Percentiles rank a stretch among this genome's conserved stretches.
Evolutionary conservation across 2,113 vertebrate species (phyloP).

Genomic region (Pheucticus melanocephalus): DNA sequence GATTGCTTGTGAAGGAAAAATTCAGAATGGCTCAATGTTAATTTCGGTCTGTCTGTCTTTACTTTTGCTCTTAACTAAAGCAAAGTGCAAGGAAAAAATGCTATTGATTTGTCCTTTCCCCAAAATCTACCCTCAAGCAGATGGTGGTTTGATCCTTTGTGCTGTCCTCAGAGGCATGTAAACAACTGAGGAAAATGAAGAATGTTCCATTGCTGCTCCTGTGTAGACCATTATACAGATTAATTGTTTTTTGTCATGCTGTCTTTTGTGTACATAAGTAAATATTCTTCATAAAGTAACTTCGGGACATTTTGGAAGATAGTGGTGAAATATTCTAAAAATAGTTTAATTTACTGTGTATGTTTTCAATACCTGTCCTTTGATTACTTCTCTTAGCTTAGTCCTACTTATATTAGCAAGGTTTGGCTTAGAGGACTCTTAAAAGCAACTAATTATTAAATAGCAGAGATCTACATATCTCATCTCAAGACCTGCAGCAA

Average conservation of each 20-base stretch:
- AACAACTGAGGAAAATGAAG: background rate
- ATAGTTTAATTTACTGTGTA: fast-evolving
- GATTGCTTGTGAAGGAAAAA: background rate
- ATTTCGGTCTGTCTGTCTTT: background rate
- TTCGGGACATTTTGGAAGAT: background rate
- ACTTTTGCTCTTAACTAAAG: background rate
- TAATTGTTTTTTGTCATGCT: background rate
- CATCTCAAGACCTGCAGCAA: background rate
- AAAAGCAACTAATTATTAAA: background rate
- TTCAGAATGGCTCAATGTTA: background rate
- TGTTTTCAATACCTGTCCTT: background rate
- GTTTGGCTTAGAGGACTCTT: background rate
- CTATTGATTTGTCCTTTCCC: background rate
- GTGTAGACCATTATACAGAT: background rate
- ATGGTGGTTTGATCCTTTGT: background rate
- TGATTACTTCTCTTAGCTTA: background rate
- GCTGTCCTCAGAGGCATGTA: background rate
- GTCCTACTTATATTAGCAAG: background rate
- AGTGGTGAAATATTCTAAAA: background rate
- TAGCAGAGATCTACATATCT: background rate
- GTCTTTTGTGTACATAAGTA: background rate
- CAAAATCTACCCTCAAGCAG: background rate
- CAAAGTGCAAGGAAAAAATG: background rate
- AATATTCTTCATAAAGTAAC: background rate
- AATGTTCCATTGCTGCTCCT: background rate